Percentiles rank a stretch among this genome's conserved stretches.
phyloP scores from a whole-genome alignment of 92 coral and sea anemone species.

The Phymanthus crucifer region DNA sequence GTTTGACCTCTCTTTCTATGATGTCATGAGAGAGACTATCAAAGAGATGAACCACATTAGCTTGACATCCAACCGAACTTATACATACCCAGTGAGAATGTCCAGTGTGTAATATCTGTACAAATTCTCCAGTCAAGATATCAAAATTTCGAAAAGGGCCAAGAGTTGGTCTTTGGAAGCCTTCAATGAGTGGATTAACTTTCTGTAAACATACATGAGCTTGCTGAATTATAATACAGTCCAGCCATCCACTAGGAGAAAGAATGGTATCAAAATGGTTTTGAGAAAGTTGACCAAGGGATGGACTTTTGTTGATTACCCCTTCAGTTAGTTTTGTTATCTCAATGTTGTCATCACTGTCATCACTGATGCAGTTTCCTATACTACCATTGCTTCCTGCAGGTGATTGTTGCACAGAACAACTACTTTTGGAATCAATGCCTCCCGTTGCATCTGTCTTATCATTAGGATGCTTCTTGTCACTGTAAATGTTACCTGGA shows the following conservation, averaged over 20 bases:
- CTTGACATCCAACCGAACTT: neutral
- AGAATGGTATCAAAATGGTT: constrained; percentile 36
- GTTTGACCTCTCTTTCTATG: neutral
- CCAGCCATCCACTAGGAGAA: constrained; percentile 48
- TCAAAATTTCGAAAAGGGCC: constrained; percentile 52
- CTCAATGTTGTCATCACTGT: constrained; percentile 7
- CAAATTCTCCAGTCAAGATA: constrained; percentile 49
- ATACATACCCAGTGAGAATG: neutral
- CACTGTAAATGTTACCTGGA: neutral
- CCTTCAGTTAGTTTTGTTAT: neutral
- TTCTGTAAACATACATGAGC: constrained; percentile 53
- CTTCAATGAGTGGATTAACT: constrained; percentile 49
- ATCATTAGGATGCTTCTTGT: too few species aligned
- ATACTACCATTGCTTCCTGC: neutral
- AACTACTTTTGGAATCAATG: neutral
- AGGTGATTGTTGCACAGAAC: neutral
- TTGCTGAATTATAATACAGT: constrained; percentile 42
- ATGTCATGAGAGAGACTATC: neutral
- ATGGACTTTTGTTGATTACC: neutral
- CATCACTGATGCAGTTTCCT: neutral
- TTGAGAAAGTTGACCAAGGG: constrained; percentile 18
- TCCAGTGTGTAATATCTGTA: constrained; percentile 38
- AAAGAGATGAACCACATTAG: neutral
- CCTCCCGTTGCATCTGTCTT: too few species aligned
- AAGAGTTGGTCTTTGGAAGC: constrained; percentile 57